Evolutionary conservation across 1,140 invertebrate species (phyloP).

Genomic region (Magallana ariakensis): DNA sequence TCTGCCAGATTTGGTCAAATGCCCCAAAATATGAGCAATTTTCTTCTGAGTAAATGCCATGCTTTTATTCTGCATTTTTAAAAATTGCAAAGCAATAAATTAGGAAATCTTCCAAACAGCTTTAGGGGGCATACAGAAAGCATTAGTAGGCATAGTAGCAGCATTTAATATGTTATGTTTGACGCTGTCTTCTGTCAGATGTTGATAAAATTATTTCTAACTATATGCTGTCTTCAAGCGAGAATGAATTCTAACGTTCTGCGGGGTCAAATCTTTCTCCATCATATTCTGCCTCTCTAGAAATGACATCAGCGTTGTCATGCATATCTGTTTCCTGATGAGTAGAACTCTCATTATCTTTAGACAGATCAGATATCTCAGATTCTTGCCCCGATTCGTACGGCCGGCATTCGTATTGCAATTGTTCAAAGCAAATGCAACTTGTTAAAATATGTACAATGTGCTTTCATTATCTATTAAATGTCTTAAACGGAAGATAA

Average conservation of each 20-base stretch:
- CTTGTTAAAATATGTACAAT: too few species aligned
- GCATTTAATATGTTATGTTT: constrained; percentile 1
- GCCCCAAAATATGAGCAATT: neutral
- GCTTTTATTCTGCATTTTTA: constrained; percentile 29
- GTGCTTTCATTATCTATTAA: too few species aligned
- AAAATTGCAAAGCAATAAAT: neutral
- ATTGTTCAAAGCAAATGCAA: too few species aligned
- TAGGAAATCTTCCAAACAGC: neutral
- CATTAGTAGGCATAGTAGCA: neutral
- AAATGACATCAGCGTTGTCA: neutral
- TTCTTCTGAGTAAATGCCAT: constrained; percentile 35
- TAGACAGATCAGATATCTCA: neutral
- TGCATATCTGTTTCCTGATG: neutral
- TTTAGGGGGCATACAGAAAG: constrained; percentile 9
- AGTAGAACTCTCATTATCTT: neutral
- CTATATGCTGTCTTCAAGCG: constrained; percentile 5
- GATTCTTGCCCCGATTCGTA: neutral
- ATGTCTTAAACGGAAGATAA: too few species aligned
- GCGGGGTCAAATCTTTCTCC: neutral
- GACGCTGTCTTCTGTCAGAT: constrained; percentile 24
- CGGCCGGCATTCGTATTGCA: neutral
- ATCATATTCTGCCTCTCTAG: too few species aligned
- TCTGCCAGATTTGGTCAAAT: constrained; percentile 1
- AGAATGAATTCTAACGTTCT: neutral
- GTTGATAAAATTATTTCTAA: neutral